A percentile compares a stretch with the other conserved stretches of the same genome.
phyloP scores from a whole-genome alignment of 2,113 vertebrate species.

The Pelodiscus sinensis region DNA sequence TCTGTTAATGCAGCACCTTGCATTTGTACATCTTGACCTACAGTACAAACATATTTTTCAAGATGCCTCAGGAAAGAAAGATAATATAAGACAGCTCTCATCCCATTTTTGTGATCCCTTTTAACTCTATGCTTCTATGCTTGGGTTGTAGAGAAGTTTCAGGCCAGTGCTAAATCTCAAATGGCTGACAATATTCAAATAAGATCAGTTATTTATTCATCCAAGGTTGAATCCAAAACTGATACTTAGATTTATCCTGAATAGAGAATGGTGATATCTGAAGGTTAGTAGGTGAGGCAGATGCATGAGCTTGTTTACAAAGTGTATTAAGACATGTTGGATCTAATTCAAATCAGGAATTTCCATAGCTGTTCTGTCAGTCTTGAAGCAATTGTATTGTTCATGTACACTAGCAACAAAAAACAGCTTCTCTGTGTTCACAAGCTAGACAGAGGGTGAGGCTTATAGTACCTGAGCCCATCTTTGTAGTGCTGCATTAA shows the following conservation, averaged over 20 bases:
- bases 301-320: background rate
- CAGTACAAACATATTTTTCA: background rate
- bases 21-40: background rate
- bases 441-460: background rate
- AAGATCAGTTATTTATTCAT: background rate
- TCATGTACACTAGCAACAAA: background rate
- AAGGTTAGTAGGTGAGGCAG: no score
- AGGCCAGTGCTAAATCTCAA: background rate
- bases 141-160: background rate
- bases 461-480: background rate
- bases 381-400: rapidly evolving
- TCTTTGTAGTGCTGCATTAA: background rate
- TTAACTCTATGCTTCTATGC: background rate
- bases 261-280: background rate
- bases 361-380: background rate
- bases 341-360: rapidly evolving
- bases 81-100: background rate
- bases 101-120: background rate
- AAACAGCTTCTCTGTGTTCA: background rate
- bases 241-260: background rate
- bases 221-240: background rate
- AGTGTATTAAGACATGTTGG: rapidly evolving
- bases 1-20: background rate
- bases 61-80: background rate
- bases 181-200: background rate